These are phyloP conservation scores for Glaucopsyche alexis DNA, from an alignment of 2,888 invertebrate species.

Conservation along the genomic window DNA sequence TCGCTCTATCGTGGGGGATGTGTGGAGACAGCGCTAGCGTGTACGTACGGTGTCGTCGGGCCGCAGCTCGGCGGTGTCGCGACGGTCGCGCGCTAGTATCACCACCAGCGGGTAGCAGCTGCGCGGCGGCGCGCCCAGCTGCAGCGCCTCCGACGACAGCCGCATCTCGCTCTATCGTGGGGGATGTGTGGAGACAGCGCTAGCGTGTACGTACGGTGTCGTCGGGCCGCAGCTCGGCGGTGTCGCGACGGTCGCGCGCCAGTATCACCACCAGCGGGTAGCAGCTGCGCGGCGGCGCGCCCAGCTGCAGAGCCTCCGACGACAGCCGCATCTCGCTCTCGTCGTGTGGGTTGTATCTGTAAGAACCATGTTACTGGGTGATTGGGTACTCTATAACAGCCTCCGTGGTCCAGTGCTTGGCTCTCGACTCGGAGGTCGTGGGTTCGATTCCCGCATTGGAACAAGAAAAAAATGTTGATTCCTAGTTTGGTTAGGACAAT, in stretches of 20 bases:
- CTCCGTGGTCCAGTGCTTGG: too few species aligned
- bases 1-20: conserved; percentile 83
- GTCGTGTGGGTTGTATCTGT: conserved; percentile 83
- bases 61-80: conserved; percentile 81
- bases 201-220: conserved; percentile 80
- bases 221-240: conserved; percentile 83
- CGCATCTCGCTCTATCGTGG: too few species aligned
- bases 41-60: conserved; percentile 55
- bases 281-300: conserved; percentile 86
- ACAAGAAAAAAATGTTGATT: too few species aligned
- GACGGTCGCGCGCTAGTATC: conserved; percentile 83
- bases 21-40: conserved; percentile 45
- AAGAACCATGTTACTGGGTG: conserved; percentile 38
- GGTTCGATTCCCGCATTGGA: too few species aligned
- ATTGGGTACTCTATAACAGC: neutral
- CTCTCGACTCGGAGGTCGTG: too few species aligned
- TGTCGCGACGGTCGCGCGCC: conserved; percentile 82
- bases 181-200: neutral
- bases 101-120: conserved; percentile 89
- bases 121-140: conserved; percentile 86
- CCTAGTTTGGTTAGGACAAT: too few species aligned
- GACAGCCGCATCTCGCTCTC: conserved; percentile 83
- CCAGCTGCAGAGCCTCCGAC: conserved; percentile 83
- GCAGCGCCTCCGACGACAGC: conserved; percentile 77
- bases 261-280: conserved; percentile 89